A percentile compares a stretch with the other conserved stretches of the same genome.
These are phyloP conservation scores for Macrophya alboannulata DNA, from an alignment of 2,888 invertebrate species.

Conservation along the genomic window DNA sequence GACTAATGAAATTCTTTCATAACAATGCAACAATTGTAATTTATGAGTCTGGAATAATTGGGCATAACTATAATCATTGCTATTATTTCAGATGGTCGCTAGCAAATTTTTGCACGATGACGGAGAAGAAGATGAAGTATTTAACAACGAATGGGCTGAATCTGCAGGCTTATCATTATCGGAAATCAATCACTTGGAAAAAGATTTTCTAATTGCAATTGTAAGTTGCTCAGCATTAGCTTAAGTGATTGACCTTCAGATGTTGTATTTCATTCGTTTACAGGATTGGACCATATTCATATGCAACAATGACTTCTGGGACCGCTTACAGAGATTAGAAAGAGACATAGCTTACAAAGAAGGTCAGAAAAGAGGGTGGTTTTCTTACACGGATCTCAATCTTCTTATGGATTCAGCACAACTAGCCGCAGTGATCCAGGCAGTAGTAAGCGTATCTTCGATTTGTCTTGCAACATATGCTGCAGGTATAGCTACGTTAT, in stretches of 20 bases:
- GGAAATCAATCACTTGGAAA: conserved; percentile 91
- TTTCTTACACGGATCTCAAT: conserved; percentile 90
- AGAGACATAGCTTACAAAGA: conserved; percentile 88
- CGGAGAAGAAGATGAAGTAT: conserved; percentile 95
- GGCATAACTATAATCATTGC: neutral
- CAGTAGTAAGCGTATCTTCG: conserved; percentile 81
- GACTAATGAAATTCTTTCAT: neutral
- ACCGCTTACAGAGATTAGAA: conserved; percentile 87
- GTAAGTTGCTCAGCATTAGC: conserved; percentile 82
- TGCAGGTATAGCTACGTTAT: conserved; percentile 83
- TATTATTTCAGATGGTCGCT: conserved; percentile 91
- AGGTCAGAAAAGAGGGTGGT: conserved; percentile 89
- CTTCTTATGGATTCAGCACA: conserved; percentile 81
- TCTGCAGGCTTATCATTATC: conserved; percentile 89
- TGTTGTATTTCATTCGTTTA: conserved; percentile 67
- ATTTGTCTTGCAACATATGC: conserved; percentile 85
- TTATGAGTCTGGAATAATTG: neutral
- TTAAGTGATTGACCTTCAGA: neutral
- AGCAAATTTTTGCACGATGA: conserved; percentile 97
- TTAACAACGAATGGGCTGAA: conserved; percentile 96
- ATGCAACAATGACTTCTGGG: conserved; percentile 88
- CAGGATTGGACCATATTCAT: conserved; percentile 95
- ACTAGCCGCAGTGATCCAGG: conserved; percentile 80
- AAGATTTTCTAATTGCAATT: conserved; percentile 94
- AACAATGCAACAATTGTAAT: neutral